Evolutionary conservation across 1,140 invertebrate species (phyloP), one percentile per base, ranked within the genome.

Genomic region (Plectrocnemia conspersa): DNA sequence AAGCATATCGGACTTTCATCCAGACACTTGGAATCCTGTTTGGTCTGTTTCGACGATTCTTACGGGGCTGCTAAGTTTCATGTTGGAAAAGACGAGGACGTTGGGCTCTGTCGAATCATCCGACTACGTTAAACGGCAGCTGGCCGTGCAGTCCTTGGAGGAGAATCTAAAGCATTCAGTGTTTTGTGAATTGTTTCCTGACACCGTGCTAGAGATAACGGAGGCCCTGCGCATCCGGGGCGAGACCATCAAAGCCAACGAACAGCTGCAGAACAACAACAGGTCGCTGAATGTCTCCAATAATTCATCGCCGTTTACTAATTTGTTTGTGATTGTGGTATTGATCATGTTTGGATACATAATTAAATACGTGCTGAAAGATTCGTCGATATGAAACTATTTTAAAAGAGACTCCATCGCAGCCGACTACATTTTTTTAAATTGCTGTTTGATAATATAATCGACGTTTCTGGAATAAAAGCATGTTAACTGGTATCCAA

Each of bases 21-120:
- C 96, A 1, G 94, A 92, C 65, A 94, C 93, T 1, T 98, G 95
- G 95, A 98, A 98, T 75, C 95, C 95, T 11, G 89, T 93, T 1
- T 98, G 95, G 95, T 95, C 89, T 57, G 94, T 97, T 16, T 92
- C 92, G 9, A 97, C 94, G 0, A 98, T 98, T 63, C 77, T 98
- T 1, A 96, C 93, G 24, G 95, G 95, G 10, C 74, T 98, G 19
- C 76, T 93, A 11, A 93, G 90, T 74, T 93, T 94, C 66, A 93
- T 93, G 91, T 73, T 93, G 55, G 94, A 97, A 68, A 93, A 88
- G 65, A 95, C 89, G 63, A 93, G 93, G 10, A 98, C 96, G 3
- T 75, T 97, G 52, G 97, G 97, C 1, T 95, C 93, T 52, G 89
- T 98, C 52, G 91, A 91, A 65, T 93, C 93, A 21, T 84, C 89